These are phyloP conservation scores for Glyptemys insculpta DNA, from an alignment of 2,797 vertebrate genomes.

Conservation along the genomic window DNA sequence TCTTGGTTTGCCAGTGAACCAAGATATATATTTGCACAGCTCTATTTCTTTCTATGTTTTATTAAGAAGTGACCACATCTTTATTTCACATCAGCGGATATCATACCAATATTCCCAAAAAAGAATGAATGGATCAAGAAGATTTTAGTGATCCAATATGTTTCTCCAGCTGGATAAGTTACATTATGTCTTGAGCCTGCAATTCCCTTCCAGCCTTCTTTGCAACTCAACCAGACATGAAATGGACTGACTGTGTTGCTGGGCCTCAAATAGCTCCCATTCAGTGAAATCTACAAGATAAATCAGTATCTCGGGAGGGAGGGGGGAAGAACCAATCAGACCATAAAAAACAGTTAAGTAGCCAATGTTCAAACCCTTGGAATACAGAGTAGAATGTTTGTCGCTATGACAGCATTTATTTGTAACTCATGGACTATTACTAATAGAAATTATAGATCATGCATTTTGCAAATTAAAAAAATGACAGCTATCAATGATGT, in stretches of 20 bases:
- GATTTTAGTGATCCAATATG: neutral
- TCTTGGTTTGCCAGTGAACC: neutral
- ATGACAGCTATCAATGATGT: neutral
- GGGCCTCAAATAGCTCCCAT: neutral
- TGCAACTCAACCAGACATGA: neutral
- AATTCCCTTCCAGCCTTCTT: neutral
- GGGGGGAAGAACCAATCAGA: neutral
- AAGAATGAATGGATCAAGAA: neutral
- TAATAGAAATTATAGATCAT: neutral
- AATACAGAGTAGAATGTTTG: neutral
- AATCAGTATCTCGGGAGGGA: neutral
- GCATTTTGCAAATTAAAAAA: conserved; percentile 26
- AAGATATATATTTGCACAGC: neutral
- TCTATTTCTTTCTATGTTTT: neutral
- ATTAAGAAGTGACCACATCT: neutral
- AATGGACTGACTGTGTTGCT: neutral
- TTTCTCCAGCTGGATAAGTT: neutral
- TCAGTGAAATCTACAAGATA: conserved; percentile 14
- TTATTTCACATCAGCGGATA: neutral
- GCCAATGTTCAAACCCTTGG: neutral
- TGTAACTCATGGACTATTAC: conserved; percentile 37
- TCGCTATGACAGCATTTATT: conserved; percentile 1
- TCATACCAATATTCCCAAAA: neutral
- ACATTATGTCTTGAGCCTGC: neutral
- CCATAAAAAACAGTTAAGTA: neutral